Percentiles rank a stretch among this genome's conserved stretches.
phyloP scores from a whole-genome alignment of 2,113 vertebrate species.

The Fregata magnificens region DNA sequence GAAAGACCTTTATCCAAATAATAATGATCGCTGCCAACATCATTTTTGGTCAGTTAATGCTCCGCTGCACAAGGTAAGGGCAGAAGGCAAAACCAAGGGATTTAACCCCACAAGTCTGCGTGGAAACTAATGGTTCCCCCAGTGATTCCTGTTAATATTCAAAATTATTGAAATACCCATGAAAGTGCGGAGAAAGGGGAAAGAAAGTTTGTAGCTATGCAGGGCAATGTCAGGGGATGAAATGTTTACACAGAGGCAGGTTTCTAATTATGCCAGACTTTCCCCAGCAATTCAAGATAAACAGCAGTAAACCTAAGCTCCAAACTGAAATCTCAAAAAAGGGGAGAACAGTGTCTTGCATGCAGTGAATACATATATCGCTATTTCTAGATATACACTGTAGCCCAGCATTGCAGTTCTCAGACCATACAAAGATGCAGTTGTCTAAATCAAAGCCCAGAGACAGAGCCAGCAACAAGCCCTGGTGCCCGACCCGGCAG shows the following conservation, averaged over 20 bases:
- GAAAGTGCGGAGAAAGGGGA: rapidly evolving
- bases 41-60: neutral
- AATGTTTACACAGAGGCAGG: neutral
- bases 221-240: neutral
- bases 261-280: neutral
- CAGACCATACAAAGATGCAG: neutral
- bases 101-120: neutral
- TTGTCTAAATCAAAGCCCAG: neutral
- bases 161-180: neutral
- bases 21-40: neutral
- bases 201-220: neutral
- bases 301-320: neutral
- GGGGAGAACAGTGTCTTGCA: neutral
- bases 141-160: neutral
- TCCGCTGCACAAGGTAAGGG: neutral
- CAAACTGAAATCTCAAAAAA: neutral
- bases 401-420: neutral
- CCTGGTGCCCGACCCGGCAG: no score
- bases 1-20: neutral
- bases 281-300: neutral
- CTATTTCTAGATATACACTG: neutral
- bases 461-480: neutral
- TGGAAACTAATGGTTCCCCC: neutral
- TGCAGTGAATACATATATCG: neutral
- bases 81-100: neutral